Evolutionary conservation across 2,113 vertebrate genomes (phyloP).

Genomic region (Centropristis striata): DNA sequence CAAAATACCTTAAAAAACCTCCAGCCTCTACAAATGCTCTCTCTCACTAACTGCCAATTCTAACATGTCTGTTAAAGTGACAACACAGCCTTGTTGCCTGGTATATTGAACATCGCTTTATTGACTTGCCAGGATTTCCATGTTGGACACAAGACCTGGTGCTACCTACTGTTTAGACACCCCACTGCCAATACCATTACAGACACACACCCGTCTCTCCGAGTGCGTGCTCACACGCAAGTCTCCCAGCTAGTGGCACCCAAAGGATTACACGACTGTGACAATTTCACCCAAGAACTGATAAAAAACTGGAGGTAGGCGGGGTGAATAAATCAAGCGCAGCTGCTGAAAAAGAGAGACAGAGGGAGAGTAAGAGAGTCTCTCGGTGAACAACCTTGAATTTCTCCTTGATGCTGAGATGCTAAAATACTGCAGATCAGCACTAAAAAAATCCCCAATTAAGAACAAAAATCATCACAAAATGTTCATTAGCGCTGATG

Average conservation of each 20-base stretch:
- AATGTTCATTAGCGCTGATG: slow-evolving; percentile 69
- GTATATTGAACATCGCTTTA: slow-evolving; percentile 52
- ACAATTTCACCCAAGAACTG: slow-evolving; percentile 69
- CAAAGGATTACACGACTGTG: slow-evolving; percentile 69
- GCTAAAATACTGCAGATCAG: slow-evolving; percentile 74
- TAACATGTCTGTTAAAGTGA: slow-evolving; percentile 62
- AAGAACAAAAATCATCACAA: slow-evolving; percentile 64
- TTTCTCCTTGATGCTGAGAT: slow-evolving; percentile 71
- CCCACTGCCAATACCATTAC: slow-evolving; percentile 1
- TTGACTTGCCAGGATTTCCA: slow-evolving; percentile 59
- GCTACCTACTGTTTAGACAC: slow-evolving; percentile 44
- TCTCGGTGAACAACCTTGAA: slow-evolving; percentile 75
- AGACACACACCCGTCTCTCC: slow-evolving; percentile 10
- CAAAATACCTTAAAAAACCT: slow-evolving; percentile 66
- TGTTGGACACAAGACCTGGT: slow-evolving; percentile 47
- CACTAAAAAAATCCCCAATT: slow-evolving; percentile 71
- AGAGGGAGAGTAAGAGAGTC: slow-evolving; percentile 35
- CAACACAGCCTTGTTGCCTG: slow-evolving; percentile 34
- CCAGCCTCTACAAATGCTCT: slow-evolving; percentile 53
- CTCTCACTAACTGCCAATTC: slow-evolving; percentile 58
- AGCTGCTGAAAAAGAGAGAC: slow-evolving; percentile 44
- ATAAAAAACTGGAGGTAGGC: slow-evolving; percentile 53
- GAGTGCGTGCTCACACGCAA: slow-evolving; percentile 17
- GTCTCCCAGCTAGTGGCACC: slow-evolving; percentile 58
- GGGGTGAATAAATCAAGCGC: slow-evolving; percentile 65